Evolutionary conservation across 2,888 invertebrate genomes (phyloP), one percentile per base, ranked within the genome.

Genomic region (Allygus modestus): DNA sequence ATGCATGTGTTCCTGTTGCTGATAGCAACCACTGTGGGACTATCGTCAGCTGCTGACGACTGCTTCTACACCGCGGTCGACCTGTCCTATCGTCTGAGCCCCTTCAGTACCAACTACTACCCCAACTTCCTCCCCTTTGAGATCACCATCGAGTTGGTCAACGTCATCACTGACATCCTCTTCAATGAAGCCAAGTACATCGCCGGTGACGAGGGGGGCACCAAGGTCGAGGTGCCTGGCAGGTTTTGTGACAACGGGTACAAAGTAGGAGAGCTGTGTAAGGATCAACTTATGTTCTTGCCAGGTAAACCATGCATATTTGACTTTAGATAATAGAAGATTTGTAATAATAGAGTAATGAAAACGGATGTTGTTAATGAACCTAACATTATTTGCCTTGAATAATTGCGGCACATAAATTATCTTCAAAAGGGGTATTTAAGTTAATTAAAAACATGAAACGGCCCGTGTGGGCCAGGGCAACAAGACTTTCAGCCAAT

Each of bases 171-270:
- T 1, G 71, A 71, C 23, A 71, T 71, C 71, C 71, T 71, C n/a
- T 71, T 71, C 71, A 71, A 71, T 71, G 71, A 71, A 41, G 71
- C 71, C 71, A 71, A 71, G 41, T 71, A 71, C 20, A 71, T 71
- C 37, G 71, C 71, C 15, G 71, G 71, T 23, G 71, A 71, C 20
- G 71, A 71, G 31, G 71, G 71, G 7, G 71, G 71, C 23, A 71
- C 71, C 41, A 71, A 71, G 71, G 71, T 71, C 41, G 71, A 71
- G 71, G 71, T 71, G 20, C 71, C 71, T 1, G 71, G 37, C 17
- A 37, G 71, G 71, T 71, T 71, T 41, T 71, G 71, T 71, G 71
- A 71, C 41, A 71, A 71, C 20, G 71, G 71, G 11, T 71, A 71
- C n/a, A 71, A 71, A 71, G 41, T 71, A 41, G 71, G 71, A 1